These are phyloP conservation scores for Sialia sialis DNA, from an alignment of 2,113 vertebrate genomes.

Conservation along the genomic window DNA sequence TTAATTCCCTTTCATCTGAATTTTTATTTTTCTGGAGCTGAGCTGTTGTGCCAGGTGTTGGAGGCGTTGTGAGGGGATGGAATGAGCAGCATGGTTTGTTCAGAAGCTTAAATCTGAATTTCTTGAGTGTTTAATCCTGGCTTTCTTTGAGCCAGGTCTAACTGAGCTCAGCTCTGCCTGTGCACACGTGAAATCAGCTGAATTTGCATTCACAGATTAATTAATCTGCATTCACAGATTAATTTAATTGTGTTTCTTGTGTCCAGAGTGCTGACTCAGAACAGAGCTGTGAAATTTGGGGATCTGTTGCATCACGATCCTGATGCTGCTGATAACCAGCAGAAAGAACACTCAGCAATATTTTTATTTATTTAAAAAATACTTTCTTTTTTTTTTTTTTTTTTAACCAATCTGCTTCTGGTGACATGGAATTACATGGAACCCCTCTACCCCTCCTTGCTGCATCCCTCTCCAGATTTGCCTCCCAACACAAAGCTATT, in stretches of 20 bases:
- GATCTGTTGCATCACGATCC: rapidly evolving
- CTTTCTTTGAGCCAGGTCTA: background rate
- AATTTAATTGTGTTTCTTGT: rapidly evolving
- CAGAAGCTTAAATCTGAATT: background rate
- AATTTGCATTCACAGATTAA: background rate
- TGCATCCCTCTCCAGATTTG: rapidly evolving
- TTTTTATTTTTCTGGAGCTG: background rate
- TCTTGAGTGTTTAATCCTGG: background rate
- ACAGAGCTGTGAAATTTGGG: background rate
- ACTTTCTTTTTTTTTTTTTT: no score
- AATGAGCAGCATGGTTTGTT: rapidly evolving
- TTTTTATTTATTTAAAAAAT: no score
- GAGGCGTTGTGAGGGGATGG: background rate
- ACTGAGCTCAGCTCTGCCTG: background rate
- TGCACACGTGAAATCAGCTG: background rate
- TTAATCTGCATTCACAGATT: background rate
- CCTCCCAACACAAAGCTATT: background rate
- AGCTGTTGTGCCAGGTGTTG: background rate
- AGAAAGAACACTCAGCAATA: no score
- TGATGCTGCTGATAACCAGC: no score
- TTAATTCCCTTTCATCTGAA: background rate
- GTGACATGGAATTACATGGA: no score
- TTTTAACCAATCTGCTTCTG: no score
- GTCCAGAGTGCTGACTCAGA: rapidly evolving
- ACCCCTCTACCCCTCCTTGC: rapidly evolving